Percentiles rank a stretch among this genome's conserved stretches.
Conservation (phyloP, 2,797 vertebrate genomes). For the Anas bahamensis region DNA sequence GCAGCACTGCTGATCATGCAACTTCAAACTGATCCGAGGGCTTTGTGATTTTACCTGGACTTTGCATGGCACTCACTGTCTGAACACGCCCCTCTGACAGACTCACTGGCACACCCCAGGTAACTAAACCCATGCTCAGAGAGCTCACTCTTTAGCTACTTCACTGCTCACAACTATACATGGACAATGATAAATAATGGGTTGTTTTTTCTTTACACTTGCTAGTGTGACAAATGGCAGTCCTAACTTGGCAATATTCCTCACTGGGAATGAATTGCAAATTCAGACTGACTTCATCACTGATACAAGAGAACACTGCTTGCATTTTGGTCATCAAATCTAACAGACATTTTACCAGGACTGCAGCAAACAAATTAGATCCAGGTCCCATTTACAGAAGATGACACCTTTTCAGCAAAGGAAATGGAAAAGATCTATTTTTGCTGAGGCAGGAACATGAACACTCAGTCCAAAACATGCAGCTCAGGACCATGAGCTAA, state of each 20-base stretch:
- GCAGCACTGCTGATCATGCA: neutral
- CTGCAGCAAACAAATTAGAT: slow-evolving; percentile 9
- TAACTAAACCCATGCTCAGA: neutral
- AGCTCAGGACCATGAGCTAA: neutral
- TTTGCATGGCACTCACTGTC: neutral
- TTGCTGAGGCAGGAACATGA: neutral
- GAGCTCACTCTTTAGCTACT: neutral
- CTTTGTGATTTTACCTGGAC: neutral
- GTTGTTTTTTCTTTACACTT: neutral
- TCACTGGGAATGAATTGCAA: slow-evolving; percentile 18
- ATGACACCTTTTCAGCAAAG: neutral
- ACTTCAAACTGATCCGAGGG: neutral
- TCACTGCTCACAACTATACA: neutral
- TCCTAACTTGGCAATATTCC: neutral
- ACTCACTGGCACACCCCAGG: neutral
- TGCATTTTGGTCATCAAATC: neutral
- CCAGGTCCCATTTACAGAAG: slow-evolving; percentile 13
- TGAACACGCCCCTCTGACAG: neutral
- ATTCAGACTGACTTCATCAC: neutral
- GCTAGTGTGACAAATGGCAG: neutral
- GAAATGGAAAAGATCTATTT: neutral
- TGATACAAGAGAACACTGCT: neutral
- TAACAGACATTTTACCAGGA: neutral
- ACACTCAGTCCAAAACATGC: neutral
- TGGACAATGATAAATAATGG: neutral